phyloP scores from a whole-genome alignment of 1,140 invertebrate species.

The Dermatophagoides farinae region DNA sequence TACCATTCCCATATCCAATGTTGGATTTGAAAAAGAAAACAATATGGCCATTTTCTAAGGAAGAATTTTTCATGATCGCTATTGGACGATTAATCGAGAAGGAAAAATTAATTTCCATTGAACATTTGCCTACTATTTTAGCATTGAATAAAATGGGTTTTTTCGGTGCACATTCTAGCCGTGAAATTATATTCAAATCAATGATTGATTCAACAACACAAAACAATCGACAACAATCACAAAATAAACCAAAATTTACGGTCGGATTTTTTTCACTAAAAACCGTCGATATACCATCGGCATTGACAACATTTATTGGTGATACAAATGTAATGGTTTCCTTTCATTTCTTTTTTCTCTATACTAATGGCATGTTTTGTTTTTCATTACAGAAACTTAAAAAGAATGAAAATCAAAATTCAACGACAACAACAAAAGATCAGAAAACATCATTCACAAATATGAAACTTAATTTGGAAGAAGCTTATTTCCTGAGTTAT shows the following conservation, averaged over 20 bases:
- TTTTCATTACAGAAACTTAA: background rate
- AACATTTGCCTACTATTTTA: background rate
- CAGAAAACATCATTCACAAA: background rate
- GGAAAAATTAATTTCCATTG: constrained; percentile 1
- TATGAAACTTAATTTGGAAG: constrained; percentile 6
- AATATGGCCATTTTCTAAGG: constrained; percentile 10
- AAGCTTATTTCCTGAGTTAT: constrained; percentile 3
- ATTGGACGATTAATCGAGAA: background rate
- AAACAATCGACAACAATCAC: background rate
- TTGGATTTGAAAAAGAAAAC: background rate
- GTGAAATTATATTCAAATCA: background rate
- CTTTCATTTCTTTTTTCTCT: background rate
- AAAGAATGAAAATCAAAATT: background rate
- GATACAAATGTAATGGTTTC: background rate
- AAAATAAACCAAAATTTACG: background rate
- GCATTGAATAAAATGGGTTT: constrained; percentile 9
- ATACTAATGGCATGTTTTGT: background rate
- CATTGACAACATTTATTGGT: background rate
- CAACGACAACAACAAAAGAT: background rate
- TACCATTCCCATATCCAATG: constrained; percentile 11
- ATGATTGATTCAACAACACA: background rate
- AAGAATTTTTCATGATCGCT: background rate
- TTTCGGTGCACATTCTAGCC: constrained; percentile 8
- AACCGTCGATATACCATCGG: background rate
- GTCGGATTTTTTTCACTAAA: background rate